Evolutionary conservation across 2,888 invertebrate species (phyloP).

Genomic region (Cactoblastis cactorum): DNA sequence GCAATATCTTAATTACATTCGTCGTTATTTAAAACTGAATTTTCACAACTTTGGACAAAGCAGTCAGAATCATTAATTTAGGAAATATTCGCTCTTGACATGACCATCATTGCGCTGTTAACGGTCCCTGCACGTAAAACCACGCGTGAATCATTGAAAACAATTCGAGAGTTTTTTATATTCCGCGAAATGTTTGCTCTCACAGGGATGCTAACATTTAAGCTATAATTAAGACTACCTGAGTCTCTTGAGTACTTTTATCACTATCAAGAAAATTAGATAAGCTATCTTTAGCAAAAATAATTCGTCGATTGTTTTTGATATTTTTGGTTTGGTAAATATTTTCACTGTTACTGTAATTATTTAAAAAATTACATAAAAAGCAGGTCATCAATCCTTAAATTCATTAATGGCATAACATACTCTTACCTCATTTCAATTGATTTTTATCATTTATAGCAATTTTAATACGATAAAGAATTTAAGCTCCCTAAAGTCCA

Average conservation of each 20-base stretch:
- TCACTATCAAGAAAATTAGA: conserved; percentile 12
- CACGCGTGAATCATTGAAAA: conserved; percentile 63
- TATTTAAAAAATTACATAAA: no score
- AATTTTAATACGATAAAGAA: no score
- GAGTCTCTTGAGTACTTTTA: conserved; percentile 17
- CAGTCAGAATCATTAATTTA: not conserved
- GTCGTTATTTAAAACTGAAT: not conserved
- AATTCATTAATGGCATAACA: no score
- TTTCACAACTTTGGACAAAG: not conserved
- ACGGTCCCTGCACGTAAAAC: conserved; percentile 59
- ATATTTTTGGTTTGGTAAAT: not conserved
- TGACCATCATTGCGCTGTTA: conserved; percentile 43
- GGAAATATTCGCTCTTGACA: conserved; percentile 1
- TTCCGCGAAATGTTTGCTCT: conserved; percentile 60
- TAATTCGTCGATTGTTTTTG: not conserved
- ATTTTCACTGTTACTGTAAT: no score
- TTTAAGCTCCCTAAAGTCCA: no score
- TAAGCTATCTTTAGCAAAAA: not conserved
- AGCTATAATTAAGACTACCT: conserved; percentile 27
- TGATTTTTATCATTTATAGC: no score
- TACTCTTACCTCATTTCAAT: no score
- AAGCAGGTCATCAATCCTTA: no score
- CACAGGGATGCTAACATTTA: conserved; percentile 54
- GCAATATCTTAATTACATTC: not conserved
- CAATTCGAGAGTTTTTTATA: conserved; percentile 69